Evolutionary conservation across 2,797 vertebrate species (phyloP).

Genomic region (Gallirallus australis): DNA sequence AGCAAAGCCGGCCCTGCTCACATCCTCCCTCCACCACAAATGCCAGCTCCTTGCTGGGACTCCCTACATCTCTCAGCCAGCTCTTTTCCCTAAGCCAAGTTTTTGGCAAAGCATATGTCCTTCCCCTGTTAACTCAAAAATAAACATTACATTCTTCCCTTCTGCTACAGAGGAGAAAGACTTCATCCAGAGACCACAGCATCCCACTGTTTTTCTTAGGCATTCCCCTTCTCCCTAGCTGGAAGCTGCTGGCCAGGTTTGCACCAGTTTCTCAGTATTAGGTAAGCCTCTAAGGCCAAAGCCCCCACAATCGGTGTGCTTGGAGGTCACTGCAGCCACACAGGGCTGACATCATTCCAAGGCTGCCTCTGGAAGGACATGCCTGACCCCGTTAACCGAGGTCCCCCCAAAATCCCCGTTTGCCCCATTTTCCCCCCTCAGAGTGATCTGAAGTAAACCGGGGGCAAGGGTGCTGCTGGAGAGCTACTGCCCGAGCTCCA

Average conservation of each 20-base stretch:
- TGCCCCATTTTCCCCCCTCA: background rate
- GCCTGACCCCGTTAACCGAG: fast-evolving
- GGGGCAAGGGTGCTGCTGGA: background rate
- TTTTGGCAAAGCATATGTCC: background rate
- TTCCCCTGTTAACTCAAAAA: background rate
- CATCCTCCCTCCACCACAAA: background rate
- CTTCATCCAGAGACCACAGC: background rate
- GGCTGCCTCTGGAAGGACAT: fast-evolving
- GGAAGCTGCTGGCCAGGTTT: background rate
- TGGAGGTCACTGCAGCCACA: background rate
- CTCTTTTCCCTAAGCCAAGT: background rate
- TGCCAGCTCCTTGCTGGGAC: background rate
- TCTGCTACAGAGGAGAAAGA: background rate
- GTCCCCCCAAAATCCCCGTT: fast-evolving
- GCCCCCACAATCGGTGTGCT: fast-evolving
- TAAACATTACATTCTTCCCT: background rate
- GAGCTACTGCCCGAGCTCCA: background rate
- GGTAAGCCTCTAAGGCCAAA: fast-evolving
- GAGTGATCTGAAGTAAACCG: fast-evolving
- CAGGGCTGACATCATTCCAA: no score
- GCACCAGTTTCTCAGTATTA: fast-evolving
- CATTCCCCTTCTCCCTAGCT: background rate
- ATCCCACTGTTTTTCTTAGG: background rate
- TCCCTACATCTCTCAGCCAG: fast-evolving
- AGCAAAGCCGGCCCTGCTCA: background rate